These are phyloP conservation scores for Pseudopleuronectes americanus DNA, from an alignment of 2,797 vertebrate species.

Conservation along the genomic window DNA sequence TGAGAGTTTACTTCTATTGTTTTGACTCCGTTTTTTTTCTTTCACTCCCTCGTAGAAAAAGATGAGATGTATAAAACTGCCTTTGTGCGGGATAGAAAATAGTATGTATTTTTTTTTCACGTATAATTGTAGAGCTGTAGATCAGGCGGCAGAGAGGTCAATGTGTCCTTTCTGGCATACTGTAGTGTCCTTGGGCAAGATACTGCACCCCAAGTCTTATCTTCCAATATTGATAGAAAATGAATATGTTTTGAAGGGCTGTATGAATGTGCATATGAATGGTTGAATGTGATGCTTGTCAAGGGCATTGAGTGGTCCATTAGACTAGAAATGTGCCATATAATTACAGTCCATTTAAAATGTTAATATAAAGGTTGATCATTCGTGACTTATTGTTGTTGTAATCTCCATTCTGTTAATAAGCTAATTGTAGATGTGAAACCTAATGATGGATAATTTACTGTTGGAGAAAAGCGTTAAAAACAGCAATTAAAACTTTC, in stretches of 20 bases:
- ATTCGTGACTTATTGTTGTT: not conserved
- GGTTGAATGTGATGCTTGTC: too few relatives aligned
- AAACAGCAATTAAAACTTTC: not conserved
- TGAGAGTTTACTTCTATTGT: conserved; percentile 18
- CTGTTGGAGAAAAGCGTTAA: too few relatives aligned
- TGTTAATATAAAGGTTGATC: not conserved
- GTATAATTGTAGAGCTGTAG: too few relatives aligned
- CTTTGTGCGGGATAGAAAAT: not conserved
- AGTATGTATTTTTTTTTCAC: not conserved
- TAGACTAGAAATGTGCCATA: too few relatives aligned
- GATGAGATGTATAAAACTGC: conserved; percentile 1
- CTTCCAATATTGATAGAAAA: too few relatives aligned
- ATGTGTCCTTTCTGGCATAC: too few relatives aligned
- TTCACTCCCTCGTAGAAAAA: not conserved
- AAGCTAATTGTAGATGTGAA: not conserved
- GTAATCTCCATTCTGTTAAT: not conserved
- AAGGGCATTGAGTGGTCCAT: too few relatives aligned
- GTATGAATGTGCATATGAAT: too few relatives aligned
- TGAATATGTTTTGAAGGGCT: not conserved
- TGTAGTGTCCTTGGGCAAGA: too few relatives aligned
- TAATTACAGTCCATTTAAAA: too few relatives aligned
- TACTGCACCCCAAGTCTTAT: too few relatives aligned
- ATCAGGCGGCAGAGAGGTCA: too few relatives aligned
- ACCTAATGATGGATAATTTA: not conserved
- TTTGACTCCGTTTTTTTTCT: not conserved